Evolutionary conservation across 1,140 invertebrate species (phyloP).

Genomic region (Globodera ellingtonae): DNA sequence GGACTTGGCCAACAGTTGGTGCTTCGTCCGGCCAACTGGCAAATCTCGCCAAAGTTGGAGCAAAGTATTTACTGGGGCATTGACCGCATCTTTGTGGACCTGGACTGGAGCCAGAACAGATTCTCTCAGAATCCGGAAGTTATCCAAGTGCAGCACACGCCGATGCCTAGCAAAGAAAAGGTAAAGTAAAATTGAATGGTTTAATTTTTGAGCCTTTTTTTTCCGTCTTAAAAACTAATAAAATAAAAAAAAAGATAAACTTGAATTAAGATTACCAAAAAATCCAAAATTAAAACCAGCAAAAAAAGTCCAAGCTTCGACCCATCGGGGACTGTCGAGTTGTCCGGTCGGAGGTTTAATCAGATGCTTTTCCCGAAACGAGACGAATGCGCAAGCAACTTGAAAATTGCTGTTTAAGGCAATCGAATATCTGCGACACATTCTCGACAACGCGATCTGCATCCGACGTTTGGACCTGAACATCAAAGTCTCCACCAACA

Average conservation of each 20-base stretch:
- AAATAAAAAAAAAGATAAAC: too few relatives aligned
- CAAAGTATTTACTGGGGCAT: slow-evolving; percentile 35
- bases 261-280: too few relatives aligned
- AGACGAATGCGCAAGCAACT: too few relatives aligned
- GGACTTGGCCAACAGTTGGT: not conserved
- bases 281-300: too few relatives aligned
- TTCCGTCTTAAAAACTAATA: too few relatives aligned
- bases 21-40: slow-evolving; percentile 39
- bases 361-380: not conserved
- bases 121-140: slow-evolving; percentile 15
- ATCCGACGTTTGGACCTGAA: slow-evolving; percentile 35
- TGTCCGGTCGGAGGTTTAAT: too few relatives aligned
- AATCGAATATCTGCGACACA: slow-evolving; percentile 28
- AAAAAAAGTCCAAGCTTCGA: too few relatives aligned
- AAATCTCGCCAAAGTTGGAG: slow-evolving; percentile 36
- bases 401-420: slow-evolving; percentile 4
- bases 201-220: too few relatives aligned
- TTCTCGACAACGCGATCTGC: slow-evolving; percentile 23
- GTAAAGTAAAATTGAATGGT: slow-evolving; percentile 11
- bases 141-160: slow-evolving; percentile 40
- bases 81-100: slow-evolving; percentile 35
- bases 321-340: too few relatives aligned
- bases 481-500: slow-evolving; percentile 33
- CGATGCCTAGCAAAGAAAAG: slow-evolving; percentile 39
- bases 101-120: slow-evolving; percentile 38